Conservation (phyloP, 2,797 vertebrate genomes). For the Balearica regulorum region DNA sequence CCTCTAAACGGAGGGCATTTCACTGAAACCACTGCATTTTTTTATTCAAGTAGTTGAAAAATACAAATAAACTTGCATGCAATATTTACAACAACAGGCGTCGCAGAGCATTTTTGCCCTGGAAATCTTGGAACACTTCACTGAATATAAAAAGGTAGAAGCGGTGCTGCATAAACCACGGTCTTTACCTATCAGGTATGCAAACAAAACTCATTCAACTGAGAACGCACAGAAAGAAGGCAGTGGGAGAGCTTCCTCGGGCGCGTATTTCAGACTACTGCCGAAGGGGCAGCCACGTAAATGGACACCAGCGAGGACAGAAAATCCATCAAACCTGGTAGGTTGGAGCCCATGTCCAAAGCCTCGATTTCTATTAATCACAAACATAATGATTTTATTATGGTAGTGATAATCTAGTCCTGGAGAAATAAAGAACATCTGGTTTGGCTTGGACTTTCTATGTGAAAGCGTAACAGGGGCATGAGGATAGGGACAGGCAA, state of each 20-base stretch:
- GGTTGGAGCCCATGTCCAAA: background rate
- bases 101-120: background rate
- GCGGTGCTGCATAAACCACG: background rate
- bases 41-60: background rate
- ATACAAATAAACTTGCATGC: background rate
- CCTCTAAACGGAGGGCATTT: background rate
- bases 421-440: slow-evolving; percentile 31
- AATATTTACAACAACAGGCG: background rate
- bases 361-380: background rate
- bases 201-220: background rate
- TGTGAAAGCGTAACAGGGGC: background rate
- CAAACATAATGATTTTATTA: background rate
- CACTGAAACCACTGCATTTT: background rate
- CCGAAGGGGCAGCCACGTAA: background rate
- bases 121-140: background rate
- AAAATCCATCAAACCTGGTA: background rate
- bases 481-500: background rate
- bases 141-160: background rate
- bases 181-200: background rate
- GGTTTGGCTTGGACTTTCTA: background rate
- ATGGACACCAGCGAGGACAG: background rate
- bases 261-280: background rate
- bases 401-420: background rate
- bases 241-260: background rate
- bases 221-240: background rate